Base-by-base conservation (phyloP, 2,797 vertebrate species). In the Myotis pilosus region DNA sequence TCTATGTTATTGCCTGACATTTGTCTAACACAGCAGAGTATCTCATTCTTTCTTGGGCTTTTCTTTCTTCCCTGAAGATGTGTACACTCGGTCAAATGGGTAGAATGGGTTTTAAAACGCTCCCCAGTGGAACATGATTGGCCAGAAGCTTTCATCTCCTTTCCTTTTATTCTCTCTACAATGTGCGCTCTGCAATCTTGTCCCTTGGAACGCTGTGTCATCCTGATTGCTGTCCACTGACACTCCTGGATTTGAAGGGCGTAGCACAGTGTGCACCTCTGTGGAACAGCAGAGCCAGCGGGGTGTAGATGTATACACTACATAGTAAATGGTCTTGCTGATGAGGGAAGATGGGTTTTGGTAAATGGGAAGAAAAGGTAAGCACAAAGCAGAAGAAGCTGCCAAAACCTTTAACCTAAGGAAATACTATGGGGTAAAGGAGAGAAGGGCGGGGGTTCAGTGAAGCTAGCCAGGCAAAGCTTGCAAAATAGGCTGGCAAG, bases 131-230 rank as follows among this genome's bases (percentile, higher is more conserved):
- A 68, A 92, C 33, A 33, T 19, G 69, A 64, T 15, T 68, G 69
- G 28, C 82, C 82, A 22, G 66, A 83, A 93, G 68, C 41, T 69
- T 93, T 62, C 81, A 95, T 88, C 51, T 64, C 41, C 25, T 95
- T 87, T 88, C 60, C n/a, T 94, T 93, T 92, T 80, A 55, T 82
- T 93, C 72, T 88, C 69, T 78, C 85, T 57, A 47, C 72, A 86
- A 33, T 38, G 47, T 88, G 53, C 85, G 92, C 81, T 83, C 53
- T 89, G 75, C 30, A 72, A 16, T 74, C 53, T 55, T 74, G 69
- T 68, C 71, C 71, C 28, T 69, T 28, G 85, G 92, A 55, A 93
- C 19, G 9, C 69, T 87, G 62, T 44, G 81, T 69, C 79, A 72
- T 89, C 28, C 33, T 78, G 19, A 33, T 71, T 64, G 23, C 12